Conservation (phyloP, 2,888 invertebrate genomes). For the Cataglyphis cursor region DNA sequence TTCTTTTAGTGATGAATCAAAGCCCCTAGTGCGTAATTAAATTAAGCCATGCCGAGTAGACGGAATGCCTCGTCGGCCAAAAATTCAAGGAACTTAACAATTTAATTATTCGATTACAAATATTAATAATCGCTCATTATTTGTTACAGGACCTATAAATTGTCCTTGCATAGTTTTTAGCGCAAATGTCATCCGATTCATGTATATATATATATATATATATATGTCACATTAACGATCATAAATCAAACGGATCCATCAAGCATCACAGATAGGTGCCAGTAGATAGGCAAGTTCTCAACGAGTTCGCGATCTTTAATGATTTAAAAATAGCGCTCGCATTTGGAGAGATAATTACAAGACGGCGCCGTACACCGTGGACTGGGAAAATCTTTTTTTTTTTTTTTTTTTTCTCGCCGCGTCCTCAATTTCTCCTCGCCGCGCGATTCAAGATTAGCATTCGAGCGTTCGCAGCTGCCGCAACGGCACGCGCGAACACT, state of each 20-base stretch:
- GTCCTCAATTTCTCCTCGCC: constrained; percentile 4
- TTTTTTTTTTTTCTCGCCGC: background rate
- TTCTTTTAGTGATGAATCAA: background rate
- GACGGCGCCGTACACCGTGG: background rate
- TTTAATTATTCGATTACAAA: background rate
- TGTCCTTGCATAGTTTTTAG: background rate
- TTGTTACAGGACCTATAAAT: background rate
- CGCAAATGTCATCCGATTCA: background rate
- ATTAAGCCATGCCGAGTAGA: background rate
- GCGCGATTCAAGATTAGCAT: constrained; percentile 43
- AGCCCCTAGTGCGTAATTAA: background rate
- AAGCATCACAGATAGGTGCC: background rate
- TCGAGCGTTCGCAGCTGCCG: constrained; percentile 16
- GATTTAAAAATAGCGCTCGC: constrained; percentile 21
- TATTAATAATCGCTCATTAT: background rate
- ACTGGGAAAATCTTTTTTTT: background rate
- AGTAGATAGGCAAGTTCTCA: background rate
- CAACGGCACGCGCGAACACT: constrained; percentile 3
- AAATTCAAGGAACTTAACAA: background rate
- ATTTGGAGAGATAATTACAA: constrained; percentile 35
- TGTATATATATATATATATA: background rate
- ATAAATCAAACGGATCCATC: constrained; percentile 20
- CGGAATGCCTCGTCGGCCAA: background rate
- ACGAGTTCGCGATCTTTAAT: constrained; percentile 22
- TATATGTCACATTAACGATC: background rate